Evolutionary conservation across 2,888 invertebrate genomes (phyloP), one percentile per base, ranked within the genome.

Genomic region (Aspidapion aeneum): DNA sequence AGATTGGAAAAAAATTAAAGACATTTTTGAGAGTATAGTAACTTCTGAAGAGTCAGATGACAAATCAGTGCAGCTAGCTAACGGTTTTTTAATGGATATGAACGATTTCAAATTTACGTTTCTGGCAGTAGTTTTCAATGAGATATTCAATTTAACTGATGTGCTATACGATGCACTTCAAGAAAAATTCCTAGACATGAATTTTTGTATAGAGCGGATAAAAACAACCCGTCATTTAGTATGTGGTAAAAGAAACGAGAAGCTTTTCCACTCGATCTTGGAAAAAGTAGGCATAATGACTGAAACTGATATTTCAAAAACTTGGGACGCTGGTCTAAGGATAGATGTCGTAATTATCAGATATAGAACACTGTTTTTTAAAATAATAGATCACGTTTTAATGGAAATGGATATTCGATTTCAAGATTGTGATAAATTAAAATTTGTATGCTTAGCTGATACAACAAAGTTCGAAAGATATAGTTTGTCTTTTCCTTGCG

Each of bases 31-130:
- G 58, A 18, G 49, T 63, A 68, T 69, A 21, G 63, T 66, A 18
- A 58, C 51, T 35, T 61, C 59, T 61, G 57, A 59, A 55, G 49
- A 59, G 19, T 69, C 67, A 1, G 68, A 69, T 59, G 35, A 61
- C 48, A 64, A 61, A 57, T 68, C 69, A n/a, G 58, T 70, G 63
- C 58, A 56, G 48, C 68, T 57, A 18, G 55, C 66, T 7, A 51
- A 35, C 35, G 66, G 64, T 18, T 69, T 68, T 67, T 64, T 71
- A 61, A 63, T 63, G 20, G 58, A 69, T 20, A 61, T 70, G 21
- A 64, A 69, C 21, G 61, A 67, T 55, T 69, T 70, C 59, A 69
- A 70, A 59, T 70, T 70, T 63, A 58, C 66, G 5, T 68, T 70
- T 63, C 62, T 70, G 56, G 61, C 58, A 49, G 1, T 67, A 17